Percentiles rank a stretch among this genome's conserved stretches.
Conservation (phyloP, 2,113 vertebrate species). For the Hystrix cristata region DNA sequence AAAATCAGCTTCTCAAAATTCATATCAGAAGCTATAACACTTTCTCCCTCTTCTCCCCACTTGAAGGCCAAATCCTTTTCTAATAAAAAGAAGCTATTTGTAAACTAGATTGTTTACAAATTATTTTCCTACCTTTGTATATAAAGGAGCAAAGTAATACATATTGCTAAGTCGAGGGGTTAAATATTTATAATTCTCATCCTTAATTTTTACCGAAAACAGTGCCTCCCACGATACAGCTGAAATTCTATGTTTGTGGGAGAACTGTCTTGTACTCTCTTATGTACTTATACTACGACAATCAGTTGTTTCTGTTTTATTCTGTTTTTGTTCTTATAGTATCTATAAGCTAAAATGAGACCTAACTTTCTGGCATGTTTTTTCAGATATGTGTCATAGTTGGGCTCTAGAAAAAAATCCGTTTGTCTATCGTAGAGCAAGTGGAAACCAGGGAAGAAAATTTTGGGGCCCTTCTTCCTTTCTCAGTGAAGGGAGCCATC, state of each 20-base stretch:
- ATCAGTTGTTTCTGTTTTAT: not conserved
- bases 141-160: not conserved
- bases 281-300: not conserved
- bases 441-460: not conserved
- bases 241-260: not conserved
- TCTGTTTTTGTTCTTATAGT: not conserved
- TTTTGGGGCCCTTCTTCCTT: not conserved
- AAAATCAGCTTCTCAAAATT: conserved; percentile 40
- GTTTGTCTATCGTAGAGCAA: not conserved
- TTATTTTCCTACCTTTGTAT: not conserved
- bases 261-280: not conserved
- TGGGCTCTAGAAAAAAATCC: not conserved
- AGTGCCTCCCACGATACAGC: not conserved
- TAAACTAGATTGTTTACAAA: not conserved
- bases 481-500: not conserved
- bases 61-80: not conserved
- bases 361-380: not conserved
- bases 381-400: not conserved
- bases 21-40: not conserved
- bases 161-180: not conserved
- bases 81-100: conserved; percentile 44
- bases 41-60: not conserved
- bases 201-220: not conserved
- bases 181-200: not conserved
- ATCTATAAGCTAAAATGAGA: not conserved